Evolutionary conservation across 2,888 invertebrate species (phyloP).

Genomic region (Lepidochrysops patricia): DNA sequence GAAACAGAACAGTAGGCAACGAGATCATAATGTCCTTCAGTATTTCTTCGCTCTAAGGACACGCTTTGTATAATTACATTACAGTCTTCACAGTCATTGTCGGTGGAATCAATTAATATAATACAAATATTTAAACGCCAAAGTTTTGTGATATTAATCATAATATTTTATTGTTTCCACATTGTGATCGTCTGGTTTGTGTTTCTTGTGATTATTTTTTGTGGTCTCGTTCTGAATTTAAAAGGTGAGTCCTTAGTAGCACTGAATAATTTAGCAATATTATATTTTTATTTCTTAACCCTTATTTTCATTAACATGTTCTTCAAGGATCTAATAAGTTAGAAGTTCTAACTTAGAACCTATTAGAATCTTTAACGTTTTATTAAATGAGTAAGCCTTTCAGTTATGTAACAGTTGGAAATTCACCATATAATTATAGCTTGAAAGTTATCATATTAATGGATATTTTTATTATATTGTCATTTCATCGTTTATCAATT

Average conservation of each 20-base stretch:
- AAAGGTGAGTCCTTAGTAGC: not conserved
- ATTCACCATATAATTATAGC: not conserved
- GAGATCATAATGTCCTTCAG: constrained; percentile 64
- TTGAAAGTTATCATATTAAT: not conserved
- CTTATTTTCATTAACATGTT: too few species aligned
- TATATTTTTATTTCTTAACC: too few species aligned
- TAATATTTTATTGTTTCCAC: not conserved
- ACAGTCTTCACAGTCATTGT: constrained; percentile 43
- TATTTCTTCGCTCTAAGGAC: constrained; percentile 48
- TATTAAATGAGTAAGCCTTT: not conserved
- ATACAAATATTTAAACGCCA: not conserved
- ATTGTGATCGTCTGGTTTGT: not conserved
- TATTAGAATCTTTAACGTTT: not conserved
- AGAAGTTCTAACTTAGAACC: not conserved
- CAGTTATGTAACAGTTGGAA: not conserved
- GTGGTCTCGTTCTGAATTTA: not conserved
- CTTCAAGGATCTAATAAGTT: not conserved
- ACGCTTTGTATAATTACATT: constrained; percentile 48
- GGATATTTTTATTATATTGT: not conserved
- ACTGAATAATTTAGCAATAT: not conserved
- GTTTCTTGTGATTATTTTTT: not conserved
- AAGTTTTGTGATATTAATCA: not conserved
- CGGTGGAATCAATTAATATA: constrained; percentile 17
- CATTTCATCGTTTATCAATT: not conserved
- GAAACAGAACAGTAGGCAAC: constrained; percentile 53